Percentiles rank a stretch among this genome's conserved stretches.
These are phyloP conservation scores for Zygaena filipendulae DNA, from an alignment of 2,888 invertebrate species.

Conservation along the genomic window DNA sequence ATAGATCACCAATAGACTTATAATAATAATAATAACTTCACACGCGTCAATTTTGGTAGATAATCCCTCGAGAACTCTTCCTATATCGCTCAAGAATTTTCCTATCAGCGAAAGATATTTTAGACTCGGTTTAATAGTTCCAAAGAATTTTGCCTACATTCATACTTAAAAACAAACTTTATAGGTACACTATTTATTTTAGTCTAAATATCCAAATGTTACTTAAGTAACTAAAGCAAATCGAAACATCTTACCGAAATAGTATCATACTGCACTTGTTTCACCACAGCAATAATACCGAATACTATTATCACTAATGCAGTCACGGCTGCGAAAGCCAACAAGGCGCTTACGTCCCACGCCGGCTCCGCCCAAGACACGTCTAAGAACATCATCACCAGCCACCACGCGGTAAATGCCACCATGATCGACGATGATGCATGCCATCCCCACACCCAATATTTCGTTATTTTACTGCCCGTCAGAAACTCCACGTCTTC, in stretches of 20 bases:
- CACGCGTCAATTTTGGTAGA: too few species aligned
- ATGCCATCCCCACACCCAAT: slow-evolving; percentile 45
- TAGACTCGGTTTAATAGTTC: too few species aligned
- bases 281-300: slow-evolving; percentile 28
- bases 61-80: too few species aligned
- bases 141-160: too few species aligned
- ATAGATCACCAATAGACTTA: too few species aligned
- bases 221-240: too few species aligned
- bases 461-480: slow-evolving; percentile 24
- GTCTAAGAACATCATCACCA: slow-evolving; percentile 16
- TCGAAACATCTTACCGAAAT: slow-evolving; percentile 18
- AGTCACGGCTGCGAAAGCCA: slow-evolving; percentile 17
- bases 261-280: slow-evolving; percentile 45
- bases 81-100: too few species aligned
- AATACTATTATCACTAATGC: slow-evolving; percentile 22
- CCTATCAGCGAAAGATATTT: too few species aligned
- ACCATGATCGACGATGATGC: slow-evolving; percentile 26
- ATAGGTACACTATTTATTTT: too few species aligned
- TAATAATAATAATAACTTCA: too few species aligned
- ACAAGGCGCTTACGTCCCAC: slow-evolving; percentile 24
- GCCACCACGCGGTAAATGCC: slow-evolving; percentile 38
- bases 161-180: too few species aligned
- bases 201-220: too few species aligned
- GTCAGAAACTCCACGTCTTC: slow-evolving; percentile 48
- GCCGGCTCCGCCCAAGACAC: slow-evolving; percentile 26